These are phyloP conservation scores for Myodes glareolus DNA, from an alignment of 2,113 vertebrate genomes.

Conservation along the genomic window DNA sequence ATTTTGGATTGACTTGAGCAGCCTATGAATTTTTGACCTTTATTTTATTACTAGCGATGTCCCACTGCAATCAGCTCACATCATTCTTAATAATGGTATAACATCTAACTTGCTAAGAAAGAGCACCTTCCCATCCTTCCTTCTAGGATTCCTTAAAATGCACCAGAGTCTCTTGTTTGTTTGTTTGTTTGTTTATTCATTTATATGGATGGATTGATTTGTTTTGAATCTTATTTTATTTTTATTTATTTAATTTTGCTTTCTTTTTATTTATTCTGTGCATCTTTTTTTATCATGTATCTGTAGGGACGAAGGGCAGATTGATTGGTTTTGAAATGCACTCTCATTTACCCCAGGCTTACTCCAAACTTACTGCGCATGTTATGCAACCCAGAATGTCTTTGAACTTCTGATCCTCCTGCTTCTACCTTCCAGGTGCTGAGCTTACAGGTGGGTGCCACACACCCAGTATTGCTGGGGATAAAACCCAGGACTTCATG, in stretches of 20 bases:
- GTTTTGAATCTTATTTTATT: background rate
- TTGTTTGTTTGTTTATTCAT: background rate
- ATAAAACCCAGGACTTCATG: background rate
- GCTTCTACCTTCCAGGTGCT: background rate
- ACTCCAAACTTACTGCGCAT: background rate
- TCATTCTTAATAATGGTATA: background rate
- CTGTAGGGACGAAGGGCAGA: background rate
- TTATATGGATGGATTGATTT: background rate
- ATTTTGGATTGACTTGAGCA: background rate
- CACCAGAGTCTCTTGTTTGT: background rate
- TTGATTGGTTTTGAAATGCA: background rate
- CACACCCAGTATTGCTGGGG: too few species aligned
- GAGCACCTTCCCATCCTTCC: background rate
- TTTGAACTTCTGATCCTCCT: too few species aligned
- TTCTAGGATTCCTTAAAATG: background rate
- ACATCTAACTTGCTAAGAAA: background rate
- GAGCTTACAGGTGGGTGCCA: background rate
- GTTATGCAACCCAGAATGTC: background rate
- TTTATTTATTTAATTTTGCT: background rate
- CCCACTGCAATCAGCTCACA: background rate
- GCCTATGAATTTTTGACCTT: background rate
- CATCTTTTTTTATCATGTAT: background rate
- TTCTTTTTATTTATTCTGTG: background rate
- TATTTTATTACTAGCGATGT: background rate
- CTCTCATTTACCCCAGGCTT: background rate